These are phyloP conservation scores for Zelleria hepariella DNA, from an alignment of 2,888 invertebrate genomes.

Conservation along the genomic window DNA sequence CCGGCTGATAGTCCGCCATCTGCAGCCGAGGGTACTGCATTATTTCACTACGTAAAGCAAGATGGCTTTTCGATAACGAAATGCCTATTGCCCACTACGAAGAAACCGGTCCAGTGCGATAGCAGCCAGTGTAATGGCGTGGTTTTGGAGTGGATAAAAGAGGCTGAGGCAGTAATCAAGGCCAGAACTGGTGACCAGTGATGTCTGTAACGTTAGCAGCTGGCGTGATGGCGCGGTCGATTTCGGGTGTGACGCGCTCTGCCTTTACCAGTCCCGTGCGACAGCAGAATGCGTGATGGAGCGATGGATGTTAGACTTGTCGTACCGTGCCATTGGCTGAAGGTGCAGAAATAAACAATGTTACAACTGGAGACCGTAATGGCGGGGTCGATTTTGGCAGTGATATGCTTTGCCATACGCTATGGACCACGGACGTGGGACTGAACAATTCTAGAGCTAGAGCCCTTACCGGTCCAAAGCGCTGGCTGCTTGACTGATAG, in stretches of 20 bases:
- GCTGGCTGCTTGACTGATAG: constrained; percentile 78
- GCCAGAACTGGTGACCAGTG: constrained; percentile 52
- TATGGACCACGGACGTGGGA: too few species aligned
- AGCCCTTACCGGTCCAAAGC: constrained; percentile 77
- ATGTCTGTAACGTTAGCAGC: constrained; percentile 80
- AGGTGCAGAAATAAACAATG: neutral
- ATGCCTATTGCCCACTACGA: too few species aligned
- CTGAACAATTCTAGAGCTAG: neutral
- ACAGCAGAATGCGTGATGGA: constrained; percentile 75
- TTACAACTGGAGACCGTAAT: neutral
- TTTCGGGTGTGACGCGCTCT: constrained; percentile 74
- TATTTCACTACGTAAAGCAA: too few species aligned
- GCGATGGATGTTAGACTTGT: too few species aligned
- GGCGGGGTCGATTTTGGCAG: neutral
- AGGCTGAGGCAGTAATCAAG: too few species aligned
- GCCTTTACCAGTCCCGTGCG: constrained; percentile 82
- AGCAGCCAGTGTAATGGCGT: too few species aligned
- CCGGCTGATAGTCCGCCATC: too few species aligned
- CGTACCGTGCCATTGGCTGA: neutral
- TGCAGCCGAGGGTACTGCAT: too few species aligned
- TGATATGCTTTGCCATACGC: too few species aligned
- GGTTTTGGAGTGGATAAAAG: too few species aligned
- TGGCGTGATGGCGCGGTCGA: constrained; percentile 74
- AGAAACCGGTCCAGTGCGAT: too few species aligned
- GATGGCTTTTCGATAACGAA: too few species aligned